Evolutionary conservation across 2,797 vertebrate genomes (phyloP), one percentile per base, ranked within the genome.

Genomic region (Cottoperca gobio): DNA sequence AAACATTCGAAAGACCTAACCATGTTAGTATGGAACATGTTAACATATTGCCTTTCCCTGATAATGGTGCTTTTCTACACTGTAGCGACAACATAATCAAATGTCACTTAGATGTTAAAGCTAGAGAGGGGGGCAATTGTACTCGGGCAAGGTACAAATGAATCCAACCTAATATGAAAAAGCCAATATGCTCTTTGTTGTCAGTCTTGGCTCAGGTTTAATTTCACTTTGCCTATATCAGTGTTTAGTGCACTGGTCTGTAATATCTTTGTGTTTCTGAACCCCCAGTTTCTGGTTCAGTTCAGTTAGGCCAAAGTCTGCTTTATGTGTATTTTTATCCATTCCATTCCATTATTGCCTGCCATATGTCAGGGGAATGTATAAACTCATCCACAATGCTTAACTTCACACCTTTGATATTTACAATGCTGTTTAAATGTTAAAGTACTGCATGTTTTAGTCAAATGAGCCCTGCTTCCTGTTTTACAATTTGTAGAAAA

Each of bases 341-440:
- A 42, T 77, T 74, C 74, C 9, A 45, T 17, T 49, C 23, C 31
- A 21, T n/a, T 17, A 17, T 21, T 52, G 2, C 23, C 46, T 62
- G 48, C 14, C 19, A 23, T 26, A 43, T 53, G 10, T 42, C 43
- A 42, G 8, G 10, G 6, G 49, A 65, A 40, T 35, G 6, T n/a
- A 53, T 13, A 58, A 31, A 48, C 31, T n/a, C 13, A 5, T 37
- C 19, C 19, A 52, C 12, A 45, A 48, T 28, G 31, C 3, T 57
- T 43, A 64, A 42, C 62, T 43, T 57, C 57, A 48, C 8, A 1
- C 19, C 12, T 17, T 59, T 52, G 19, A 54, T 66, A 43, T 46
- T 62, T 37, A 65, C 3, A 1, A 3, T 46, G n/a, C 49, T 61
- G 40, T 61, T 60, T 28, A 16, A 28, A 16, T 46, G 11, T 31